phyloP scores from a whole-genome alignment of 1,140 invertebrate genomes.

The Drosophila takahashii region DNA sequence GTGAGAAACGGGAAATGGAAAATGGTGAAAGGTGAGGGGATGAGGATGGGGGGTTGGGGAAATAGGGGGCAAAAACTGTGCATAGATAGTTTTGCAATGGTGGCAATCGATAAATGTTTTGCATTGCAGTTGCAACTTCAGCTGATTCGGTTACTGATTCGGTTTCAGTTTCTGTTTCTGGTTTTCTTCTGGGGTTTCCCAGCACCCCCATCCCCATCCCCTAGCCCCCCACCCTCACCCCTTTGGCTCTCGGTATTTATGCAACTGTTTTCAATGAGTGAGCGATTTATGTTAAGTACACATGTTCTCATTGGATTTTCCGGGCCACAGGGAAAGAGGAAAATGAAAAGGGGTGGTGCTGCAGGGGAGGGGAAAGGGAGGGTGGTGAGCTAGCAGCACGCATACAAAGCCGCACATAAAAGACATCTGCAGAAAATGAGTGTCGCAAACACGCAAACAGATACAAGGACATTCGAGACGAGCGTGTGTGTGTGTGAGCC shows the following conservation, averaged over 20 bases:
- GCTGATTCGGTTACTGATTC: slow-evolving; percentile 48
- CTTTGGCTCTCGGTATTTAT: slow-evolving; percentile 65
- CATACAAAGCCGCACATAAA: slow-evolving; percentile 64
- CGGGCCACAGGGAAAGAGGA: slow-evolving; percentile 13
- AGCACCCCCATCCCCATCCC: background rate
- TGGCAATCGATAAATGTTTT: slow-evolving; percentile 61
- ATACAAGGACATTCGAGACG: slow-evolving; percentile 75
- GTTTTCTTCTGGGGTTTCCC: slow-evolving; percentile 30
- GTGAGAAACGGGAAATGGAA: slow-evolving; percentile 13
- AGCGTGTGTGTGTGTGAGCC: slow-evolving; percentile 57
- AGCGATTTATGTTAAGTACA: slow-evolving; percentile 83
- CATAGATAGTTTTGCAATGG: slow-evolving; percentile 50
- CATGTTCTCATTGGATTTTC: slow-evolving; percentile 80
- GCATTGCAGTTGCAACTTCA: slow-evolving; percentile 56
- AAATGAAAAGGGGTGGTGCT: slow-evolving; percentile 5
- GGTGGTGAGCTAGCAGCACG: slow-evolving; percentile 26
- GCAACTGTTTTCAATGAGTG: slow-evolving; percentile 81
- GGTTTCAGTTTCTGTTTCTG: slow-evolving; percentile 36
- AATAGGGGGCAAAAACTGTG: slow-evolving; percentile 9
- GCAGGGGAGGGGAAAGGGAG: background rate
- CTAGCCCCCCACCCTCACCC: background rate
- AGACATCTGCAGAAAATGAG: slow-evolving; percentile 82
- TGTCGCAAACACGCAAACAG: slow-evolving; percentile 82
- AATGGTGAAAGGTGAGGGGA: background rate
- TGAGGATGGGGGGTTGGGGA: background rate